Conservation (phyloP, 2,888 invertebrate genomes). For the Clepsis dumicolana region DNA sequence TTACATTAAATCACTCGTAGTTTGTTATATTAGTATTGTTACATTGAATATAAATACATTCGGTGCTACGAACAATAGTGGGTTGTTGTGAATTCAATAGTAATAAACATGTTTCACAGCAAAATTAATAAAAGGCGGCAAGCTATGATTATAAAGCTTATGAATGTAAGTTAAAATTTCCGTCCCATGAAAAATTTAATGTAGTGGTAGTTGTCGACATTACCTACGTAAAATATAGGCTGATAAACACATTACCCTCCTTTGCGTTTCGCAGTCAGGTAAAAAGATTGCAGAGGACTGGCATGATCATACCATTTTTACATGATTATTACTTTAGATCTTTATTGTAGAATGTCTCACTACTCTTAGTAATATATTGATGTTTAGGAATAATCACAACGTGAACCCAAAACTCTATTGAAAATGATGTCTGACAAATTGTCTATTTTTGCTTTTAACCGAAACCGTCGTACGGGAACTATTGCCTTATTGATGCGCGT, state of each 20-base stretch:
- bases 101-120: constrained; percentile 60
- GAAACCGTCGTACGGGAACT: constrained; percentile 50
- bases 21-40: neutral
- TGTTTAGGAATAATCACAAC: neutral
- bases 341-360: neutral
- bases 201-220: too few relatives aligned
- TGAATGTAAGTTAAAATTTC: constrained; percentile 57
- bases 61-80: neutral
- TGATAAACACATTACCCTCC: too few relatives aligned
- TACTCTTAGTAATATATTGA: neutral
- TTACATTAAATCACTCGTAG: neutral
- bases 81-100: neutral
- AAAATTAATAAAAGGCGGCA: constrained; percentile 55
- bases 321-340: neutral
- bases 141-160: constrained; percentile 56
- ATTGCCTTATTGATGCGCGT: constrained; percentile 55
- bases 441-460: constrained; percentile 54
- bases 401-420: neutral
- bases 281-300: too few relatives aligned
- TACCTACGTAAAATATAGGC: too few relatives aligned
- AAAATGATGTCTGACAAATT: constrained; percentile 44
- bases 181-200: neutral
- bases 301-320: too few relatives aligned
- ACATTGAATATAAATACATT: too few relatives aligned
- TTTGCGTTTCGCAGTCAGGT: too few relatives aligned